Conservation (phyloP, 2,888 invertebrate species). For the Cantharis lateralis region DNA sequence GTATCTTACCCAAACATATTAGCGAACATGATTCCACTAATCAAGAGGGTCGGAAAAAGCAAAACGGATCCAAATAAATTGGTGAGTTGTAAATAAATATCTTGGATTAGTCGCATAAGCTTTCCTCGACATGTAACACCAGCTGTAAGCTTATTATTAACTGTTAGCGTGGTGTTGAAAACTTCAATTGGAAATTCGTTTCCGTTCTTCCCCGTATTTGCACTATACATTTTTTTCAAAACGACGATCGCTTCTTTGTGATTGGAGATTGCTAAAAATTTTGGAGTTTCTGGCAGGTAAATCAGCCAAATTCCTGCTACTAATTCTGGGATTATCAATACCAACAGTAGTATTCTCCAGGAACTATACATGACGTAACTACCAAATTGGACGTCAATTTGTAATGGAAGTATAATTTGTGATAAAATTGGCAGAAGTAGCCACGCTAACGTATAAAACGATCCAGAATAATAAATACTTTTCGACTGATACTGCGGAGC, state of each 20-base stretch:
- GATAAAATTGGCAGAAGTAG: constrained; percentile 64
- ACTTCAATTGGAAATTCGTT: constrained; percentile 58
- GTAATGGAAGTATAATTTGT: constrained; percentile 44
- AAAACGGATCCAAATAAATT: constrained; percentile 62
- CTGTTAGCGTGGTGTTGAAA: constrained; percentile 12
- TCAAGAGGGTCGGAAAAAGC: constrained; percentile 60
- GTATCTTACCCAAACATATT: constrained; percentile 70
- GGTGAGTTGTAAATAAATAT: constrained; percentile 63
- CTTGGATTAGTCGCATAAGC: constrained; percentile 54
- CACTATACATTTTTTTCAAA: constrained; percentile 64
- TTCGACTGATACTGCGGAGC: constrained; percentile 62
- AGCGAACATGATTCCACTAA: constrained; percentile 67
- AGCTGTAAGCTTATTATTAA: not conserved
- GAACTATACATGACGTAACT: constrained; percentile 63
- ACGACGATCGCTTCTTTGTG: constrained; percentile 64
- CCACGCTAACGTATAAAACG: constrained; percentile 72
- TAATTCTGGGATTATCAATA: constrained; percentile 68
- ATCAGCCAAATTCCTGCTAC: constrained; percentile 63
- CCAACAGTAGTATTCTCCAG: constrained; percentile 75
- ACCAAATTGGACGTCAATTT: constrained; percentile 33
- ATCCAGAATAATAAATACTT: constrained; percentile 66
- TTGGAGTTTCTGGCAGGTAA: constrained; percentile 78
- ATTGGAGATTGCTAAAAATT: constrained; percentile 69
- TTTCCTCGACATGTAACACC: constrained; percentile 41
- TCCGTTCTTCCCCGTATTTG: constrained; percentile 57